These are phyloP conservation scores for Symphodus melops DNA, from an alignment of 2,113 vertebrate genomes.

Conservation along the genomic window DNA sequence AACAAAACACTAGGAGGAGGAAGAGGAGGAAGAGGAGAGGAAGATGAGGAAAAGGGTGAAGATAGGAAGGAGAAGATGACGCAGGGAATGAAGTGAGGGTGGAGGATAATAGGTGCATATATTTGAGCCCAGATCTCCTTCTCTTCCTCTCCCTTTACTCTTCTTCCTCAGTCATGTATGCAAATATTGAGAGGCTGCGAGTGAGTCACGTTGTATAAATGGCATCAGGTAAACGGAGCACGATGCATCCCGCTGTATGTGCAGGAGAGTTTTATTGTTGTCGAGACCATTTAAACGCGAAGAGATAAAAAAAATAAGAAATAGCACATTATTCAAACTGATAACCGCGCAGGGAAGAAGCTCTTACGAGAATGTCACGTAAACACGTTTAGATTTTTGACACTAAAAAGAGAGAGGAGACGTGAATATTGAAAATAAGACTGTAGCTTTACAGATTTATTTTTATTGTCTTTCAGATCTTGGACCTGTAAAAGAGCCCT, in stretches of 20 bases:
- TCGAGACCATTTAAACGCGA: slow-evolving; percentile 16
- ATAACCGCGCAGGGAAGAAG: slow-evolving; percentile 37
- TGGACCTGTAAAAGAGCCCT: slow-evolving; percentile 52
- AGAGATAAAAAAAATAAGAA: slow-evolving; percentile 16
- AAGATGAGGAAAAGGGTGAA: not conserved
- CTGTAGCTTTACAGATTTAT: slow-evolving; percentile 61
- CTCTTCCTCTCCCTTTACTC: slow-evolving; percentile 34
- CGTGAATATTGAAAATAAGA: slow-evolving; percentile 47
- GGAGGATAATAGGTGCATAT: not conserved
- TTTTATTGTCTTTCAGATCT: slow-evolving; percentile 59
- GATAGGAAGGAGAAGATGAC: not conserved
- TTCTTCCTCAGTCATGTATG: slow-evolving; percentile 58
- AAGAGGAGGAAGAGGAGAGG: slow-evolving; percentile 1
- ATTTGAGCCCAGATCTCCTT: slow-evolving; percentile 13
- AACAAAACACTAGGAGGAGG: not conserved
- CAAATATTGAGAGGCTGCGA: slow-evolving; percentile 39
- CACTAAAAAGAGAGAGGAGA: slow-evolving; percentile 47
- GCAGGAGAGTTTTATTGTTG: slow-evolving; percentile 34
- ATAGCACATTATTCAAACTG: slow-evolving; percentile 52
- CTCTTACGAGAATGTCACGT: slow-evolving; percentile 53
- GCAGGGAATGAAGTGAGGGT: not conserved
- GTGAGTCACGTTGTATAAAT: slow-evolving; percentile 54
- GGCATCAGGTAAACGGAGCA: slow-evolving; percentile 43
- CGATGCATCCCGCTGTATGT: slow-evolving; percentile 35
- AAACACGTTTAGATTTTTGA: slow-evolving; percentile 63